These are phyloP conservation scores for Drosophila emarginata DNA, from an alignment of 2,888 invertebrate genomes.

Conservation along the genomic window DNA sequence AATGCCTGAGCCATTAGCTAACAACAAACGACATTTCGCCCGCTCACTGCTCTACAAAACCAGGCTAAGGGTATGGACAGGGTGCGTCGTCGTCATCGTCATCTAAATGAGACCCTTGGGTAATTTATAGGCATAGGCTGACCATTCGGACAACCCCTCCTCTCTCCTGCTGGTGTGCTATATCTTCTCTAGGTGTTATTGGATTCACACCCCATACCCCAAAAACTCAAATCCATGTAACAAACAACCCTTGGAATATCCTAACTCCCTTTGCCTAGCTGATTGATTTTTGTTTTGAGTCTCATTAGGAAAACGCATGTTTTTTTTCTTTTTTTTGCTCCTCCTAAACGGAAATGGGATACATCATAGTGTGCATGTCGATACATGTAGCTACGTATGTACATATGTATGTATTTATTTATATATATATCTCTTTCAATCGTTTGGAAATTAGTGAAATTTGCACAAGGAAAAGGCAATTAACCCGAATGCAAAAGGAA, in stretches of 20 bases:
- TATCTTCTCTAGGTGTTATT: not conserved
- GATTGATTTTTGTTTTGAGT: constrained; percentile 7
- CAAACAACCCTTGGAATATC: not conserved
- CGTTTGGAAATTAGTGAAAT: no score
- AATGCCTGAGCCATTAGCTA: not conserved
- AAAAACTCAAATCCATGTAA: not conserved
- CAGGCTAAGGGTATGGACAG: not conserved
- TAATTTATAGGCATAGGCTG: constrained; percentile 45
- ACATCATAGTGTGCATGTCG: not conserved
- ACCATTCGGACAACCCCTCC: constrained; percentile 7
- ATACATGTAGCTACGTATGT: no score
- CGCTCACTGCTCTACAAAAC: not conserved
- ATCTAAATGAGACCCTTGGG: constrained; percentile 42
- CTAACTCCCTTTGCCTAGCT: not conserved
- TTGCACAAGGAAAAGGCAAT: not conserved
- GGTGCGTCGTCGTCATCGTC: not conserved
- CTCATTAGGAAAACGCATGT: constrained; percentile 7
- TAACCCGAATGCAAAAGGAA: not conserved
- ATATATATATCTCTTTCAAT: no score
- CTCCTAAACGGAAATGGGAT: not conserved
- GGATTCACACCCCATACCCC: not conserved
- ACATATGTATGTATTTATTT: no score
- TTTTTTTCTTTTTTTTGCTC: not conserved
- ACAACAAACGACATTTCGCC: not conserved
- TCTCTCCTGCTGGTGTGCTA: not conserved